These are phyloP conservation scores for Meganola albula DNA, from an alignment of 2,888 invertebrate genomes.

Conservation along the genomic window DNA sequence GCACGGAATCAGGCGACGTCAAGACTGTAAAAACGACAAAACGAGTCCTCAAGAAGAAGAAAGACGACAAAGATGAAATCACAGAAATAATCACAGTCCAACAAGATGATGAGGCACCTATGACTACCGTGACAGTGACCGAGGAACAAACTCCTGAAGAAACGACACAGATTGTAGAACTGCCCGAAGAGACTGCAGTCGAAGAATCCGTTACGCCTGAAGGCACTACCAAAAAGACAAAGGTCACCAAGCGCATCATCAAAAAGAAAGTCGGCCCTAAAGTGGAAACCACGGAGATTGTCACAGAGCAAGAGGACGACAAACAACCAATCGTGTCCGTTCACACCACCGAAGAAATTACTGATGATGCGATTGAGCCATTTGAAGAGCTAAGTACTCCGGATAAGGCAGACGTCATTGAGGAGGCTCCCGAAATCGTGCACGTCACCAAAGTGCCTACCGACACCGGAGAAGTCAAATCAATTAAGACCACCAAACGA, in stretches of 20 bases:
- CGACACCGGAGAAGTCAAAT: slow-evolving; percentile 21
- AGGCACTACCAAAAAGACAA: slow-evolving; percentile 38
- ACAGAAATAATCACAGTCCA: slow-evolving; percentile 62
- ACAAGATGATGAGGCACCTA: slow-evolving; percentile 49
- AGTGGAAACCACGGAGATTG: slow-evolving; percentile 31
- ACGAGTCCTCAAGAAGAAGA: slow-evolving; percentile 44
- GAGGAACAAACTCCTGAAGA: slow-evolving; percentile 23
- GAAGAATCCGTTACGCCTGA: slow-evolving; percentile 36
- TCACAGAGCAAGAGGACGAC: slow-evolving; percentile 38
- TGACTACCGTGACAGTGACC: slow-evolving; percentile 32
- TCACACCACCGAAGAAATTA: slow-evolving; percentile 29
- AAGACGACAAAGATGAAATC: slow-evolving; percentile 34
- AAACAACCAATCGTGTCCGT: slow-evolving; percentile 40
- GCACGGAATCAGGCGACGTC: slow-evolving; percentile 39
- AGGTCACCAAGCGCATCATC: slow-evolving; percentile 46
- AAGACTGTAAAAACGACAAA: slow-evolving; percentile 33
- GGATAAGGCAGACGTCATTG: slow-evolving; percentile 34
- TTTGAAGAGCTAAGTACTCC: slow-evolving; percentile 15
- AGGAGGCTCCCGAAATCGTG: slow-evolving; percentile 22
- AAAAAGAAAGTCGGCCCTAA: slow-evolving; percentile 52
- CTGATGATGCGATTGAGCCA: slow-evolving; percentile 34
- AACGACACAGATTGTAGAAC: slow-evolving; percentile 29
- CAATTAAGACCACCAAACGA: slow-evolving; percentile 35
- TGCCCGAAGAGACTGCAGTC: slow-evolving; percentile 42
- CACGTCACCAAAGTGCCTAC: slow-evolving; percentile 29